Percentiles rank a stretch among this genome's conserved stretches.
Conservation (phyloP, 2,888 invertebrate genomes). For the Physocephala rufipes region DNA sequence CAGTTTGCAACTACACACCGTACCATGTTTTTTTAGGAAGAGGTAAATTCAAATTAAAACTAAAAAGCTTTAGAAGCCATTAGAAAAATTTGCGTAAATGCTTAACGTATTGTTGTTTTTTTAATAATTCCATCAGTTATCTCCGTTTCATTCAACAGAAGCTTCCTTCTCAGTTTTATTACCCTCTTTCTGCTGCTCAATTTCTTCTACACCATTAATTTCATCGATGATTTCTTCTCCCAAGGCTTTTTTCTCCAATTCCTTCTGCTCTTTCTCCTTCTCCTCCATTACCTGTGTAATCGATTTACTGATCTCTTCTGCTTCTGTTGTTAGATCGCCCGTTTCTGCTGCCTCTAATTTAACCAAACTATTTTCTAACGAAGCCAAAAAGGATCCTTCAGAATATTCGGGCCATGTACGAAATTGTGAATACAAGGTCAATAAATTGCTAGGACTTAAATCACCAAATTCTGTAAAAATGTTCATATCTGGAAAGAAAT, state of each 20-base stretch:
- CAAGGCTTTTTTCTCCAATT: neutral
- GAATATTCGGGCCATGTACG: slow-evolving; percentile 72
- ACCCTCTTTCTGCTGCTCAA: neutral
- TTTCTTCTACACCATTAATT: neutral
- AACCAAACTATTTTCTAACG: slow-evolving; percentile 72
- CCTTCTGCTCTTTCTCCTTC: slow-evolving; percentile 50
- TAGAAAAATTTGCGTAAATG: too few species aligned
- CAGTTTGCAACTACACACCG: neutral
- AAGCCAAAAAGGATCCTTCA: slow-evolving; percentile 72
- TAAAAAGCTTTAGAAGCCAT: too few species aligned
- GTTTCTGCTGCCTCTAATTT: slow-evolving; percentile 66
- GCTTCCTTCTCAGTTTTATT: neutral
- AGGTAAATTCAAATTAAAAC: too few species aligned
- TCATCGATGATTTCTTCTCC: neutral
- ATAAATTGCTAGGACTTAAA: slow-evolving; percentile 71
- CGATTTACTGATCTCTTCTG: too few species aligned
- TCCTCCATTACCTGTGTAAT: slow-evolving; percentile 48
- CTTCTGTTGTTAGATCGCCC: slow-evolving; percentile 46
- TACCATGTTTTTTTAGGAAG: too few species aligned
- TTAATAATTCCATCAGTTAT: too few species aligned
- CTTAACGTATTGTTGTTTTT: too few species aligned
- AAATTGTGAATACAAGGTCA: slow-evolving; percentile 73
- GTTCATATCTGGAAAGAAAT: slow-evolving; percentile 69
- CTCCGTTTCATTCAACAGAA: too few species aligned
- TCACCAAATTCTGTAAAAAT: slow-evolving; percentile 80